Evolutionary conservation across 2,888 invertebrate species (phyloP), one percentile per base, ranked within the genome.

Genomic region (Drosophila nr. fundita): DNA sequence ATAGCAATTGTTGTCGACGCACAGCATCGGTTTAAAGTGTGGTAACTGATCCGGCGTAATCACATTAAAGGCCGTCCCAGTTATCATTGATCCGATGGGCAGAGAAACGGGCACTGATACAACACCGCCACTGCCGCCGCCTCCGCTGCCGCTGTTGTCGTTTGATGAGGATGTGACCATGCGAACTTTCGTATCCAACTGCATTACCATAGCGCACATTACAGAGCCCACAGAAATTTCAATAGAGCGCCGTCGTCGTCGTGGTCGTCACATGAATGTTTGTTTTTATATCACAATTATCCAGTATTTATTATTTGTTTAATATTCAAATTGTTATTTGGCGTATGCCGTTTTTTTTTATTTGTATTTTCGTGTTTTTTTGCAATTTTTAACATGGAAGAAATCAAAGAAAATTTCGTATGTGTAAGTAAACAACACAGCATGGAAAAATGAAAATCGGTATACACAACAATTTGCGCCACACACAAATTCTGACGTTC

Each of bases 1-100:
- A 91, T 97, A 97, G 40, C 96, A 96, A 92, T 97, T 97, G 92
- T 97, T 97, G 91, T 97, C 97, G 75, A 97, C 97, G 91, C 97
- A 97, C 91, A 97, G 92, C 95, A 97, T 96, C 81, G 97, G 97
- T 92, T 97, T 97, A 91, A 97, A 96, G 92, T 97, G 96, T 89
- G 96, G 96, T 91, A 97, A 93, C 91, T 97, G 97, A 89, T 97
- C 97, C 40, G 96, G 95, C 34, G 97, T 96, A 92, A 97, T 97
- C 90, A 97, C 97, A 94, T 97, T 97, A 93, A 96, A 97, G 50
- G 97, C 96, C 78, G 96, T 96, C 42, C 96, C 96, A 62, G 96
- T 95, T 91, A 97, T 96, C 90, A 97, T 95, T 29, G 97, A 96
- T 60, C 96, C 97, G 76, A 97, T 96, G 34, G 97, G 97, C 89